Evolutionary conservation across 1,140 invertebrate species (phyloP).

Genomic region (Zaprionus africanus): DNA sequence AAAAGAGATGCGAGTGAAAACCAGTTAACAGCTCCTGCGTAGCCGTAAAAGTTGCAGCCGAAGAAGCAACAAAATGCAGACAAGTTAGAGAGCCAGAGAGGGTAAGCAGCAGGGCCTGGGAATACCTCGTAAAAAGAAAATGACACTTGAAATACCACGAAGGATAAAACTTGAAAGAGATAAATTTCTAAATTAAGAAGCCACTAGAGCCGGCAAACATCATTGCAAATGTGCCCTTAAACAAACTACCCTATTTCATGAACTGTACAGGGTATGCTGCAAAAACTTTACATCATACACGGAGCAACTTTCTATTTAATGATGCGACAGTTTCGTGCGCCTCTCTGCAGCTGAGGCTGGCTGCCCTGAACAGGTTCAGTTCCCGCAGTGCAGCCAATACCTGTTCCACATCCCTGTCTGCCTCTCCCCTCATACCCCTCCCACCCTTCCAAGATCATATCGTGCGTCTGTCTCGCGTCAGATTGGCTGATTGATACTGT

Average conservation of each 20-base stretch:
- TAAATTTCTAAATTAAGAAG: not conserved
- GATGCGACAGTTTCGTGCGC: slow-evolving; percentile 32
- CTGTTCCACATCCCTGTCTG: not conserved
- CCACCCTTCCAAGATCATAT: not conserved
- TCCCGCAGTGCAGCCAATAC: slow-evolving; percentile 1
- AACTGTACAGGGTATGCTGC: slow-evolving; percentile 16
- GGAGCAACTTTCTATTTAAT: slow-evolving; percentile 69
- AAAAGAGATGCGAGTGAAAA: slow-evolving; percentile 51
- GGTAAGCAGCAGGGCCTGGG: not conserved
- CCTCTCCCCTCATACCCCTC: not conserved
- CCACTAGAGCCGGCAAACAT: too few species aligned
- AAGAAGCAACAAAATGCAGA: slow-evolving; percentile 21
- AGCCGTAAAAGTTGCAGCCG: slow-evolving; percentile 49
- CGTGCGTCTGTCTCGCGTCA: slow-evolving; percentile 19
- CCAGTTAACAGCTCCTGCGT: slow-evolving; percentile 58
- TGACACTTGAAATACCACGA: not conserved
- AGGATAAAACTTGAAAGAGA: not conserved
- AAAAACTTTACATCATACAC: slow-evolving; percentile 65
- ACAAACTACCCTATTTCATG: too few species aligned
- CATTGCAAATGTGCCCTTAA: not conserved
- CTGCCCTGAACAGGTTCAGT: slow-evolving; percentile 30
- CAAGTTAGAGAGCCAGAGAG: slow-evolving; percentile 44
- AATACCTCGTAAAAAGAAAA: not conserved
- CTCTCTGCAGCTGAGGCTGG: not conserved
- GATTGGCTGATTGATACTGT: slow-evolving; percentile 56